These are phyloP conservation scores for Girardinichthys multiradiatus DNA, from an alignment of 2,113 vertebrate genomes.

Conservation along the genomic window DNA sequence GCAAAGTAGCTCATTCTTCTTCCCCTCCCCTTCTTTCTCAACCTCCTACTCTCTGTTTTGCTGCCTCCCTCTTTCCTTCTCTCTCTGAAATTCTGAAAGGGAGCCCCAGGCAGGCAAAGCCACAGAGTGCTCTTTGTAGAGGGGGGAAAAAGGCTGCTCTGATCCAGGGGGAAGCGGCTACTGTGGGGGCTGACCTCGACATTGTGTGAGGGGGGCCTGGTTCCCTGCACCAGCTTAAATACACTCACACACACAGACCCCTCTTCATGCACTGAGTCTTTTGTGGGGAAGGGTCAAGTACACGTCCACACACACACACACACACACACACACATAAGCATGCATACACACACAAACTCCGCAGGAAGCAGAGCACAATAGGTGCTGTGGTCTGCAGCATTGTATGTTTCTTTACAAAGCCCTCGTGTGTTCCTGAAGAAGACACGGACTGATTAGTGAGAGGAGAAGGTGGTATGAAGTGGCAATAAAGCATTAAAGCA, in stretches of 20 bases:
- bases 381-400: constrained; percentile 65
- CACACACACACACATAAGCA: not conserved
- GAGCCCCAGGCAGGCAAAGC: constrained; percentile 68
- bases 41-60: constrained; percentile 59
- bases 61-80: constrained; percentile 48
- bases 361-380: constrained; percentile 70
- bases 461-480: constrained; percentile 9
- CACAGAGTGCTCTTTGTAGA: constrained; percentile 81
- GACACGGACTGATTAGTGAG: constrained; percentile 57
- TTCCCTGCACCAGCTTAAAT: constrained; percentile 70
- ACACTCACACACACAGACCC: constrained; percentile 45
- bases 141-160: constrained; percentile 77
- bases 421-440: constrained; percentile 63
- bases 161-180: constrained; percentile 80
- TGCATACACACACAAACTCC: constrained; percentile 38
- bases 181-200: constrained; percentile 67
- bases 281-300: constrained; percentile 66
- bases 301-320: constrained; percentile 29
- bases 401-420: constrained; percentile 66
- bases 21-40: constrained; percentile 44
- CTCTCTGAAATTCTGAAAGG: constrained; percentile 67
- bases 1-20: constrained; percentile 34
- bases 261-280: constrained; percentile 59
- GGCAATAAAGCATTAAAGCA: constrained; percentile 20
- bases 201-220: constrained; percentile 78